Base-by-base conservation (phyloP, 2,113 vertebrate genomes). In the Paralichthys olivaceus region DNA sequence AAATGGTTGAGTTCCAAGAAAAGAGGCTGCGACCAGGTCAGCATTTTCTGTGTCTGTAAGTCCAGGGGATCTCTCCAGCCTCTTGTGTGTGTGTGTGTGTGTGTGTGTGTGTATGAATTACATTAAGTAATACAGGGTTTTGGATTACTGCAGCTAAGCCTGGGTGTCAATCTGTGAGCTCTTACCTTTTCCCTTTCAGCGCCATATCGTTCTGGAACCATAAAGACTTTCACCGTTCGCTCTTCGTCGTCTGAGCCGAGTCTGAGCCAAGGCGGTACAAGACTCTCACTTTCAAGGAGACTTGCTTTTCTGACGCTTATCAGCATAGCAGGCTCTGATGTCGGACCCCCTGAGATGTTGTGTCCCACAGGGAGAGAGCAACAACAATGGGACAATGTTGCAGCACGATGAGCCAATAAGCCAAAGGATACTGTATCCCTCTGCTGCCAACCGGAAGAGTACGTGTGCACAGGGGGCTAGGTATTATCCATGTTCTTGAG, bases 81-180 rank as follows among this genome's bases (percentile, higher is more conserved):
- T 67, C 55, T 60, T 63, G 47, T 68, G 14, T 54, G 60, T 17
- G 49, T 53, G 69, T 61, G 63, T 29, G 34, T 65, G 51, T 67
- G 17, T 53, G 59, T 19, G 54, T 55, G 69, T 60, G 62, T 29
- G 34, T 69, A 72, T 56, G 58, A 14, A 47, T 28, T 25, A 81
- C 17, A 56, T 55, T 17, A 8, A 71, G 60, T 55, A 76, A 72
- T 40, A 51, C 49, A 34, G 49, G 75, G 32, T 67, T 58, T 88
- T 63, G 61, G 85, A 82, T 91, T 88, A 87, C 83, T 81, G 89
- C 83, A 75, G 89, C 78, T 83, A 86, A 83, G 61, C 58, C 58
- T 60, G 60, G 59, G 59, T 53, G 70, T 86, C 75, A 64, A 74
- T 83, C 83, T 75, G 32, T 49, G 23, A 86, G 67, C 55, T 58